Evolutionary conservation across 2,888 invertebrate species (phyloP).

Genomic region (Alentia gelatinosa): DNA sequence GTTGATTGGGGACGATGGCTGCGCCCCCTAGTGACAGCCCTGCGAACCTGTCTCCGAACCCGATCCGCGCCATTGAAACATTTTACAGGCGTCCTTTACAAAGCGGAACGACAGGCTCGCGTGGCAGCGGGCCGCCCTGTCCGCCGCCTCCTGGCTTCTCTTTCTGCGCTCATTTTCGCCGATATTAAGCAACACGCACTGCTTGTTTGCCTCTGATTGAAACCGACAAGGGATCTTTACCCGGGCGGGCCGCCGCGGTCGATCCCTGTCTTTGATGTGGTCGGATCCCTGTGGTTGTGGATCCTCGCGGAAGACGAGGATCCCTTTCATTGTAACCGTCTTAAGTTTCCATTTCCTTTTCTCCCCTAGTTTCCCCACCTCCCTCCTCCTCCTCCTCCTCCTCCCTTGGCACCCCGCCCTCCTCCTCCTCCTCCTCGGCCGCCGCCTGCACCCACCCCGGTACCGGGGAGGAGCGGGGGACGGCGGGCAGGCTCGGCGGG

Average conservation of each 20-base stretch:
- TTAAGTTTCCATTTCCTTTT: constrained; percentile 36
- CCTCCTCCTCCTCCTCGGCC: background rate
- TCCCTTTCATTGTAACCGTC: constrained; percentile 44
- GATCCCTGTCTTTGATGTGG: constrained; percentile 38
- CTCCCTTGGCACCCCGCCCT: background rate
- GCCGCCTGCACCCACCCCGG: background rate
- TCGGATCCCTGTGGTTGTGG: background rate
- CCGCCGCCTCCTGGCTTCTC: background rate
- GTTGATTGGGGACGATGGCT: background rate
- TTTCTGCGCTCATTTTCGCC: constrained; percentile 6
- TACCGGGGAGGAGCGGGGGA: background rate
- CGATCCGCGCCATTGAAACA: constrained; percentile 5
- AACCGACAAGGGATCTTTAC: background rate
- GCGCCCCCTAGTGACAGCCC: background rate
- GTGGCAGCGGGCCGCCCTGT: background rate
- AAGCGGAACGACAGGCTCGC: background rate
- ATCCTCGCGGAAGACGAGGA: background rate
- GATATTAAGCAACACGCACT: constrained; percentile 46
- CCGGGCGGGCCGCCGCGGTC: background rate
- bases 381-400: background rate
- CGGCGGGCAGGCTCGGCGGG: background rate
- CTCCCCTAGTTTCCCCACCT: background rate
- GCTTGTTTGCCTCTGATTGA: constrained; percentile 46
- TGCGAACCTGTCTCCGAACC: background rate
- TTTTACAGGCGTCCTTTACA: background rate